Evolutionary conservation across 2,888 invertebrate genomes (phyloP).

Genomic region (Podabrus alpinus): DNA sequence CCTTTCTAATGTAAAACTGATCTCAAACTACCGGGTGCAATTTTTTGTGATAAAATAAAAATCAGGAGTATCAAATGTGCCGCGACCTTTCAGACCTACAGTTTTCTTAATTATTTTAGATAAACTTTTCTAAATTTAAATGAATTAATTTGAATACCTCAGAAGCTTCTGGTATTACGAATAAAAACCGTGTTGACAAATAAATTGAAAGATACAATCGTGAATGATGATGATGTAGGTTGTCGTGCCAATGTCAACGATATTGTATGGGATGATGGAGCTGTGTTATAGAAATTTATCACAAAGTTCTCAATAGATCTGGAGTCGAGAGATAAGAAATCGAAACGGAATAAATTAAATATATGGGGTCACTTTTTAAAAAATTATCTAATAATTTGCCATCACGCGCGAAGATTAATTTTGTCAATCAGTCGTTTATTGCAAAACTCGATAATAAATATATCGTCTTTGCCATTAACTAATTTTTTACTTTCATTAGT

Average conservation of each 20-base stretch:
- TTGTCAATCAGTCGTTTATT: neutral
- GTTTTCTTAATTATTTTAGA: too few species aligned
- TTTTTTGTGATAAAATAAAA: too few species aligned
- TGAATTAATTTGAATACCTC: neutral
- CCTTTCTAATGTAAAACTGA: too few species aligned
- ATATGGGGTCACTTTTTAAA: neutral
- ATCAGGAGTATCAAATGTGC: too few species aligned
- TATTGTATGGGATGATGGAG: neutral
- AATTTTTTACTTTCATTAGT: constrained; percentile 4
- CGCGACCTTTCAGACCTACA: too few species aligned
- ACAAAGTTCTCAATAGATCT: neutral
- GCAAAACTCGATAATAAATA: neutral
- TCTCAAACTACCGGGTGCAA: too few species aligned
- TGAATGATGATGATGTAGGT: neutral
- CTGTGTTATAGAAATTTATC: neutral
- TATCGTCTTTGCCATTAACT: neutral
- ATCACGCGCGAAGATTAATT: neutral
- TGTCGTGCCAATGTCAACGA: neutral
- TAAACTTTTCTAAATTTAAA: too few species aligned
- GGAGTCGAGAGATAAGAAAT: neutral
- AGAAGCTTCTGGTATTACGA: neutral
- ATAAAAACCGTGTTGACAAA: neutral
- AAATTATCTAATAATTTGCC: neutral
- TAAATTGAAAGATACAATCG: neutral
- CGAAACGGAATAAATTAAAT: neutral